A percentile compares a stretch with the other conserved stretches of the same genome.
Evolutionary conservation across 2,797 vertebrate genomes (phyloP).

Genomic region (Momotus momota): DNA sequence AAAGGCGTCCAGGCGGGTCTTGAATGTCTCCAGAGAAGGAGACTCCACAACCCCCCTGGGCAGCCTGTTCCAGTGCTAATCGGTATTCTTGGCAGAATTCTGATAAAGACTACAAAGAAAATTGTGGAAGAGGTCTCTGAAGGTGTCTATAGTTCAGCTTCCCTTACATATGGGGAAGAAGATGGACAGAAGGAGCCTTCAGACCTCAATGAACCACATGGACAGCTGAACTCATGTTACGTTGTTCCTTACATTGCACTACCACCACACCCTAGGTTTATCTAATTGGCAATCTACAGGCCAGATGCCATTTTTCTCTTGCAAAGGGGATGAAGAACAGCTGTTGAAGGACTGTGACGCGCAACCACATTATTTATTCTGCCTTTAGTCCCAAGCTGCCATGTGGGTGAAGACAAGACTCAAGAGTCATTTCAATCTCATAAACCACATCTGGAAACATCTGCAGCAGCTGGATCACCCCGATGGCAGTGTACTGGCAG

Average conservation of each 20-base stretch:
- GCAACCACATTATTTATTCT: not conserved
- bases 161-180: not conserved
- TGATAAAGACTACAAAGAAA: not conserved
- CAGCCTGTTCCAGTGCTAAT: too few species aligned
- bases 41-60: too few species aligned
- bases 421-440: not conserved
- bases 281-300: not conserved
- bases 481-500: not conserved
- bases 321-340: not conserved
- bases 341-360: not conserved
- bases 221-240: not conserved
- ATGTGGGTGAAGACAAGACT: not conserved
- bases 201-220: rapidly evolving
- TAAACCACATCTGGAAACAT: not conserved
- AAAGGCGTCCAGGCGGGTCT: too few species aligned
- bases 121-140: not conserved
- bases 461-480: not conserved
- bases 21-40: too few species aligned
- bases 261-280: not conserved
- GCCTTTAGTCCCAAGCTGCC: not conserved
- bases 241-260: not conserved
- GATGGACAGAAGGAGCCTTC: not conserved
- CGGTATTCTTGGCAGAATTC: not conserved
- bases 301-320: not conserved
- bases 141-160: not conserved